Conservation (phyloP, 2,888 invertebrate genomes). For the Tetranychus piercei region DNA sequence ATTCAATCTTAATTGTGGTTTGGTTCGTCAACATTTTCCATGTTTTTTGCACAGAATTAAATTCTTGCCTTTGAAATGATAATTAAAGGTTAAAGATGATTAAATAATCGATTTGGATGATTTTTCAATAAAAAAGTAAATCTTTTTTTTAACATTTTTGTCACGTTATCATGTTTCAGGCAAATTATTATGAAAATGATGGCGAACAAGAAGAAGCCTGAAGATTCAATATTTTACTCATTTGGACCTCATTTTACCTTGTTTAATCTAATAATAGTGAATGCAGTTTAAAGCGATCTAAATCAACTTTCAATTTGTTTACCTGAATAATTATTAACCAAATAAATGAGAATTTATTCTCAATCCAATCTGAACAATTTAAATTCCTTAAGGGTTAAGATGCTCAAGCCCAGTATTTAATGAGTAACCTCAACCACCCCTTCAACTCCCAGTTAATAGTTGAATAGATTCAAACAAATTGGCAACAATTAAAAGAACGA, state of each 20-base stretch:
- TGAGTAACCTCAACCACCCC: constrained; percentile 1
- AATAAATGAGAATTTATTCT: not conserved
- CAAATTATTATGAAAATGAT: not conserved
- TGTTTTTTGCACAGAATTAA: not conserved
- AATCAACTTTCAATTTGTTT: not conserved
- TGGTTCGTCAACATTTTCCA: not conserved
- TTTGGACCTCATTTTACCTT: not conserved
- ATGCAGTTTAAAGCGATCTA: not conserved
- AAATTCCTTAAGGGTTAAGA: not conserved
- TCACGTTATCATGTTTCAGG: not conserved
- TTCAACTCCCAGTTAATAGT: not conserved
- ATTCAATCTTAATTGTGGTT: not conserved
- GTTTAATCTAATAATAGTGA: not conserved
- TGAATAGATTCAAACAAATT: not conserved
- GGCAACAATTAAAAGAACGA: not conserved
- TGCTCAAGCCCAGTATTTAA: not conserved
- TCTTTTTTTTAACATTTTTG: not conserved
- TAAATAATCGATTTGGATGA: too few species aligned
- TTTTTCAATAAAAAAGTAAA: not conserved
- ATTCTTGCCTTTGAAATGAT: not conserved
- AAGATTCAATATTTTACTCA: not conserved
- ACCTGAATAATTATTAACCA: not conserved
- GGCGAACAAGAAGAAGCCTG: not conserved
- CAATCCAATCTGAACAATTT: not conserved
- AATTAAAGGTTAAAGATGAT: not conserved